Percentiles rank a stretch among this genome's conserved stretches.
Conservation (phyloP, 2,113 vertebrate species). For the Myotis brandtii region DNA sequence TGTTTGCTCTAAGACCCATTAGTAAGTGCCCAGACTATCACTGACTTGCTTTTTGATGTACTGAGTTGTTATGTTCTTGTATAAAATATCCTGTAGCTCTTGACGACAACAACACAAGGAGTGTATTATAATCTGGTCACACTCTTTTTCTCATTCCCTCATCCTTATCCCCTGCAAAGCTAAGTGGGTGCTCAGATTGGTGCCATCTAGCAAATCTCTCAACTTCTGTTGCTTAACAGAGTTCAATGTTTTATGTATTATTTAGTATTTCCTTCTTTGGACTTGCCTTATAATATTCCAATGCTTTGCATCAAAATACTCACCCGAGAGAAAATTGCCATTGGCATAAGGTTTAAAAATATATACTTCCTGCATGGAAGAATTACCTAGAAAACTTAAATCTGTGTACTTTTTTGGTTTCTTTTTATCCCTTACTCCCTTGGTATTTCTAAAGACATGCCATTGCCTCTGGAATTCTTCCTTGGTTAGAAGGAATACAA, state of each 20-base stretch:
- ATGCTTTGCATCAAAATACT: neutral
- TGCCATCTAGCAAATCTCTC: neutral
- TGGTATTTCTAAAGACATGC: neutral
- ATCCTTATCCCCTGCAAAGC: neutral
- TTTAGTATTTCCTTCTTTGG: neutral
- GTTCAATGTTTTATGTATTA: neutral
- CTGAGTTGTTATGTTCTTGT: neutral
- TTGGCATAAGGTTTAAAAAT: neutral
- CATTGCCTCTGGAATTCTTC: neutral
- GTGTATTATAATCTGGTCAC: neutral
- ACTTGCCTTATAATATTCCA: conserved; percentile 26
- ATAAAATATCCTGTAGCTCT: neutral
- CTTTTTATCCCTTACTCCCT: neutral
- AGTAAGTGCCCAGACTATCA: neutral
- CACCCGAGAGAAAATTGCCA: neutral
- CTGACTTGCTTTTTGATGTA: neutral
- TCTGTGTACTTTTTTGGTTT: neutral
- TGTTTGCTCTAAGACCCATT: neutral
- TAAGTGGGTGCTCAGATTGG: neutral
- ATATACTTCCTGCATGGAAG: neutral
- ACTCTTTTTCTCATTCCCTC: neutral
- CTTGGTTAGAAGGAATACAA: neutral
- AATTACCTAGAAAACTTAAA: neutral
- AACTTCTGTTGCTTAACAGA: neutral
- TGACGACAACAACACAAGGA: neutral